Base-by-base conservation (phyloP, 1,140 invertebrate species). In the Stegodyphus mimosarum region DNA sequence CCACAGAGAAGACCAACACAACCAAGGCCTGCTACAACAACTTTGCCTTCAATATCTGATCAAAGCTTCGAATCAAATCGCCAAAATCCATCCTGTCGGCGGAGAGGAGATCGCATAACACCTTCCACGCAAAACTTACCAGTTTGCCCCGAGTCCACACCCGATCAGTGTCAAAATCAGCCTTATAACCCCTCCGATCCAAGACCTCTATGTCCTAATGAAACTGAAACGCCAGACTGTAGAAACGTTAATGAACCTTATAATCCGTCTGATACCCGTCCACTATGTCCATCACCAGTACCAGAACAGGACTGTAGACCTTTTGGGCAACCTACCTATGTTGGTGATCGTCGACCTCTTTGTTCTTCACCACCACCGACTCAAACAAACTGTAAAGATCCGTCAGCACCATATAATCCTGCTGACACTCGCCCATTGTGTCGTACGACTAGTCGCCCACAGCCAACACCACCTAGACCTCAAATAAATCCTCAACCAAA, bases 361-460 rank as follows among this genome's bases (percentile, higher is more conserved):
- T 86, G 83, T 49, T 64, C 83, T 18, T 53, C 83, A 13, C 50
- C 83, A 18, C 51, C 64, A n/a, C 52, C 83, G 50, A 18, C 48
- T 11, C 66, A 72, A 49, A 33, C 52, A 15, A 49, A 50, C n/a
- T 86, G 83, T 53, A 55, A 55, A 48, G 74, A 86, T 77, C 74
- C 75, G 63, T 63, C 74, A 10, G 73, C 33, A 5, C 83, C 83
- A 50, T 86, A 69, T 17, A 86, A 63, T 51, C 83, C 83, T 11
- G 15, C 75, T 66, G 83, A 86, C 72, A 71, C 50, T 52, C 66
- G 83, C 0, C 83, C 83, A 17, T 51, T 86, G 15, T 86, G 83
- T 49, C 18, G 11, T 6, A 64, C 83, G 6, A 55, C 71, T 50
- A 15, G n/a, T 9, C 17, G 50, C 15, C 9, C 18, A 55, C 66